Evolutionary conservation across 1,140 invertebrate genomes (phyloP).

Genomic region (Philopotamus ludificatus): DNA sequence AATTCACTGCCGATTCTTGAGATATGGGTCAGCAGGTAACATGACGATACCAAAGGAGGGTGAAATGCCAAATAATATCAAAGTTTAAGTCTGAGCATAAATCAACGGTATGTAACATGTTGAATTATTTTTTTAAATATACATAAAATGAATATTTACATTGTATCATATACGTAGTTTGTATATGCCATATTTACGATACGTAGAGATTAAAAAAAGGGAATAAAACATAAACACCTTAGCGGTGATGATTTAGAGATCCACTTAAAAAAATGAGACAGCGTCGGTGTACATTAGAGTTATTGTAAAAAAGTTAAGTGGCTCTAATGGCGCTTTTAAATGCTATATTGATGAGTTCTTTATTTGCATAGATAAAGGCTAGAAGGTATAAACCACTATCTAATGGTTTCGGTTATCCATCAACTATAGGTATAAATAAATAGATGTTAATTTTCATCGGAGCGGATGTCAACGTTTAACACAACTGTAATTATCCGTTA

Average conservation of each 20-base stretch:
- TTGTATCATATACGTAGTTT: too few species aligned
- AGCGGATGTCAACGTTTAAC: too few species aligned
- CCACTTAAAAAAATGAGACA: neutral
- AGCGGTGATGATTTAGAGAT: neutral
- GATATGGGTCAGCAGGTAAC: too few species aligned
- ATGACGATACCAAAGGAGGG: too few species aligned
- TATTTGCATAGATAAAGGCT: constrained; percentile 42
- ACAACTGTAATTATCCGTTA: neutral
- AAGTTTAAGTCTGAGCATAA: too few species aligned
- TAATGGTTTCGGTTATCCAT: constrained; percentile 19
- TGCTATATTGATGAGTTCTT: constrained; percentile 35
- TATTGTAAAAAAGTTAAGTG: constrained; percentile 38
- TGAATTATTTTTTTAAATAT: too few species aligned
- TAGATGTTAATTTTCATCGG: constrained; percentile 11
- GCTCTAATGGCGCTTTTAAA: constrained; percentile 39
- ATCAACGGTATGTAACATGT: too few species aligned
- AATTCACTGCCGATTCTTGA: too few species aligned
- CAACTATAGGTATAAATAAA: constrained; percentile 13
- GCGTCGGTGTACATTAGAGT: neutral
- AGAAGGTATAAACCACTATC: constrained; percentile 24
- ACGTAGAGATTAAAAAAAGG: neutral
- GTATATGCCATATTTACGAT: neutral
- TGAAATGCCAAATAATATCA: too few species aligned
- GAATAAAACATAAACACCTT: neutral
- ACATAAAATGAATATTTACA: too few species aligned